Base-by-base conservation (phyloP, 1,140 invertebrate species). In the Microplitis demolitor region DNA sequence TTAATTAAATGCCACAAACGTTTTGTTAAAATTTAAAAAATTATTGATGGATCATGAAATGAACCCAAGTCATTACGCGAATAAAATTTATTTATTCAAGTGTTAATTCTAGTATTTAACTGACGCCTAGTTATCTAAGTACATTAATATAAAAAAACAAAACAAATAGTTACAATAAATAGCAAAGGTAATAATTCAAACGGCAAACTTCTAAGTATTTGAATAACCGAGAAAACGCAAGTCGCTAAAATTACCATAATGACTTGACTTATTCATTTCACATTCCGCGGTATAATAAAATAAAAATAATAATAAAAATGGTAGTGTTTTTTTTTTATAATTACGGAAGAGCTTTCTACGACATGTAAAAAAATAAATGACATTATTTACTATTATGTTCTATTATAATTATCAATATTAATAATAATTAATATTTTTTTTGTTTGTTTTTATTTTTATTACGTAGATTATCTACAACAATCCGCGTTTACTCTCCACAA, bases 1-100 rank as follows among this genome's bases (percentile, higher is more conserved):
- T 79, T 79, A 77, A 79, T 79, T 80, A 80, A 80, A 80, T 80
- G 79, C 78, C 77, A 79, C 79, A 80, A 79, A 78, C 24, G 24
- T 24, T 24, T 73, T 78, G n/a, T 72, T 74, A 54, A 16, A 72
- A 71, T 63, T 68, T 71, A 72, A 76, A 60, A 58, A 61, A 68
- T 61, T 62, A 62, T 16, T 62, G 33, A 54, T 45, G 64, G 5
- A 34, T 58, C 51, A 72, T 75, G 69, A 76, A 78, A 74, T 77
- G 62, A 74, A 63, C 68, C 16, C 58, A 72, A 77, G 73, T 78
- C 75, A 78, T 69, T 76, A 62, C 39, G 24, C 62, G 66, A 58
- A 45, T 58, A 69, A 68, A 33, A 31, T 64, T 71, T 74, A 62
- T 45, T 54, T 70, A 66, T 66, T 66, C 69, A 75, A 69, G 69